Conservation (phyloP, 2,888 invertebrate species). For the Melieria omissa region DNA sequence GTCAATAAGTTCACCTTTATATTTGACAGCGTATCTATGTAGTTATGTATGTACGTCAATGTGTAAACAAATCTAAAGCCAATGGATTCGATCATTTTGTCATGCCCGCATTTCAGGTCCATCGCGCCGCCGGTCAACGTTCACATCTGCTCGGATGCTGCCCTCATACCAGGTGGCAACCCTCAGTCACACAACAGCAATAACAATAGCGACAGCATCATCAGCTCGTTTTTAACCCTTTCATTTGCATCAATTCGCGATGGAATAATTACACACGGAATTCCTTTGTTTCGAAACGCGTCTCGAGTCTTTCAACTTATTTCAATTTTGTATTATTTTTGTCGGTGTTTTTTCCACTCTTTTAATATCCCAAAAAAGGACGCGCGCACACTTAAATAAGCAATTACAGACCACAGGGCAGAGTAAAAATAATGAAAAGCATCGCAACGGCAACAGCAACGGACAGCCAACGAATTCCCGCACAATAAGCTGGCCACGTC, state of each 20-base stretch:
- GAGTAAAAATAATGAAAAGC: constrained; percentile 15
- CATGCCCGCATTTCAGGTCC: neutral
- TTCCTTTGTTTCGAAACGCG: constrained; percentile 51
- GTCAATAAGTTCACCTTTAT: too few species aligned
- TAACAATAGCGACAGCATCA: constrained; percentile 11
- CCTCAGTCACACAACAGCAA: neutral
- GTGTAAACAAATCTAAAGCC: too few species aligned
- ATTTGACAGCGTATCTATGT: too few species aligned
- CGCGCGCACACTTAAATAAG: constrained; percentile 48
- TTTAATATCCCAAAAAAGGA: constrained; percentile 44
- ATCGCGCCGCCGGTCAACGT: constrained; percentile 23
- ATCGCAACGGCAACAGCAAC: neutral
- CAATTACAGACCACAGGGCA: constrained; percentile 48
- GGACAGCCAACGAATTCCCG: constrained; percentile 25
- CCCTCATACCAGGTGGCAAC: neutral
- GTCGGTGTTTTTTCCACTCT: constrained; percentile 24
- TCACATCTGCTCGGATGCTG: constrained; percentile 30
- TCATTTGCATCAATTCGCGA: constrained; percentile 35
- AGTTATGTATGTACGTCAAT: too few species aligned
- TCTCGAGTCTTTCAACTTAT: constrained; percentile 19
- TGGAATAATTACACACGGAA: constrained; percentile 59
- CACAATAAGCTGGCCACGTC: constrained; percentile 18
- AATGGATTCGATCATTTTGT: too few species aligned
- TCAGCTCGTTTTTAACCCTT: constrained; percentile 43
- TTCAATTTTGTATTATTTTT: constrained; percentile 27